phyloP scores from a whole-genome alignment of 2,797 vertebrate genomes.

The Heteromormyrus szaboi region DNA sequence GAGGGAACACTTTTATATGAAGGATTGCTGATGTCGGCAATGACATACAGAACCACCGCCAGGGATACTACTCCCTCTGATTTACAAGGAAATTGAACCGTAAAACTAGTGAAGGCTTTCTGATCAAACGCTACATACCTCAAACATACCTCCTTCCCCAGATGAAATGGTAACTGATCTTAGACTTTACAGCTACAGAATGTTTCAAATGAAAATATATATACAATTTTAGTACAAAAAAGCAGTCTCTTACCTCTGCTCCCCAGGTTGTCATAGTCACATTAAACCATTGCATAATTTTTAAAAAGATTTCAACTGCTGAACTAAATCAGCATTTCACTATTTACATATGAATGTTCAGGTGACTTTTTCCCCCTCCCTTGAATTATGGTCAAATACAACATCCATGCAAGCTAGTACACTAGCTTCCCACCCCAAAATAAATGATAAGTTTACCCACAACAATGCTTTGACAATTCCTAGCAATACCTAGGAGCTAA shows the following conservation, averaged over 20 bases:
- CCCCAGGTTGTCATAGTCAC: constrained; percentile 30
- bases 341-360: constrained; percentile 83
- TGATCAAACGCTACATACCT: constrained; percentile 31
- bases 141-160: constrained; percentile 46
- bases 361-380: constrained; percentile 62
- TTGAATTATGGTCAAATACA: constrained; percentile 91
- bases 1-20: constrained; percentile 15
- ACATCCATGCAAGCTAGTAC: constrained; percentile 90
- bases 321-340: constrained; percentile 75
- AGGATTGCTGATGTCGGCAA: background rate
- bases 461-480: constrained; percentile 61
- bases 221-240: constrained; percentile 77
- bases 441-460: constrained; percentile 66
- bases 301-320: constrained; percentile 63
- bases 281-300: constrained; percentile 39
- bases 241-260: constrained; percentile 43
- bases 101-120: constrained; percentile 27
- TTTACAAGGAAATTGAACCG: constrained; percentile 4
- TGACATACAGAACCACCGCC: constrained; percentile 1
- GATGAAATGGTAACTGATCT: constrained; percentile 51
- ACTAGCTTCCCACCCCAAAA: constrained; percentile 65
- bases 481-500: constrained; percentile 31
- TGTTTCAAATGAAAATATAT: constrained; percentile 77
- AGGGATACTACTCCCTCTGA: background rate
- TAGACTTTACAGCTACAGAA: constrained; percentile 71